A percentile compares a stretch with the other conserved stretches of the same genome.
Conservation (phyloP, 2,113 vertebrate genomes). For the Verasper variegatus region DNA sequence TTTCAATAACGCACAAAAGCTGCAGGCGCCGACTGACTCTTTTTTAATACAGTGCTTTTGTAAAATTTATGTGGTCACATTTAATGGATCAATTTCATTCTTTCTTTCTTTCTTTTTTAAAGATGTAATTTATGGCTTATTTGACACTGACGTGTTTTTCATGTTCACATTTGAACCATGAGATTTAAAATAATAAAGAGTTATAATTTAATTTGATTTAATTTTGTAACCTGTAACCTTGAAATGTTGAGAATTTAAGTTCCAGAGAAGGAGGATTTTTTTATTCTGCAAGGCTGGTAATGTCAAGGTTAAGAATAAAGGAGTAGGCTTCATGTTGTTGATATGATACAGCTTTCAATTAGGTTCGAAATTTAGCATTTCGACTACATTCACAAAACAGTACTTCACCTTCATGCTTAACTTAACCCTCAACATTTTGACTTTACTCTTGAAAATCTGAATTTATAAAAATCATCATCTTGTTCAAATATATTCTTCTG, state of each 20-base stretch:
- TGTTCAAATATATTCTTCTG: conserved; percentile 6
- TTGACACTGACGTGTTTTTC: not conserved
- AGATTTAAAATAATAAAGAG: not conserved
- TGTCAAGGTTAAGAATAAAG: not conserved
- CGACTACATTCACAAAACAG: no score
- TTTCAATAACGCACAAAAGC: not conserved
- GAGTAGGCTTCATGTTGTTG: not conserved
- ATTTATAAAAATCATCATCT: no score
- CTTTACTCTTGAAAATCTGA: no score
- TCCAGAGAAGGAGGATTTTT: not conserved
- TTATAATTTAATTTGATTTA: no score
- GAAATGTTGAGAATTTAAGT: not conserved
- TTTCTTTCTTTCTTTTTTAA: not conserved
- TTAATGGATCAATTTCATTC: not conserved
- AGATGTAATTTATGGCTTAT: not conserved
- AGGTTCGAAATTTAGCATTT: no score
- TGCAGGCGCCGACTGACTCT: not conserved
- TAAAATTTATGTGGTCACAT: not conserved
- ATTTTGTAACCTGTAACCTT: not conserved
- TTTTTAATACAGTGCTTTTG: not conserved
- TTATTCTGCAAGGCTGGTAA: not conserved
- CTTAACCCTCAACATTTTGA: no score
- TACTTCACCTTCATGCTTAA: no score
- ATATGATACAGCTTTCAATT: no score
- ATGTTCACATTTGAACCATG: not conserved